phyloP scores from a whole-genome alignment of 2,797 vertebrate species.

The Coreius guichenoti region DNA sequence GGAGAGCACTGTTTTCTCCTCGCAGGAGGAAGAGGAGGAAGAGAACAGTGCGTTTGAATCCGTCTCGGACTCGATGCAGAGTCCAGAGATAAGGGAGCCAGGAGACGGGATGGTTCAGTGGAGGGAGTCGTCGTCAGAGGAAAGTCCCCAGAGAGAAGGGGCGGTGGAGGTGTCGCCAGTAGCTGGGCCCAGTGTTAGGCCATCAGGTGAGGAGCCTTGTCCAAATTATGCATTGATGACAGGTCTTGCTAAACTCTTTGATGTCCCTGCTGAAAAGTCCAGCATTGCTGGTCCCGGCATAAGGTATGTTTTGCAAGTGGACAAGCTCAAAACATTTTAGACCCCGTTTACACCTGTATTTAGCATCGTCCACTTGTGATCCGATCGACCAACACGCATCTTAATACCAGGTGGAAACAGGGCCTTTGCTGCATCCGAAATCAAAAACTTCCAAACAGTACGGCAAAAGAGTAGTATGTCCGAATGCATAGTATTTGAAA shows the following conservation, averaged over 20 bases:
- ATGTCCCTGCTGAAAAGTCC: neutral
- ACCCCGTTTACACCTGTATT: no score
- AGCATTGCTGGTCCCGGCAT: no score
- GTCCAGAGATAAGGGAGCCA: slow-evolving; percentile 81
- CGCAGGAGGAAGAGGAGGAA: slow-evolving; percentile 90
- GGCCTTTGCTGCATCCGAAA: no score
- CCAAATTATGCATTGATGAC: neutral
- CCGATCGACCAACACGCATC: no score
- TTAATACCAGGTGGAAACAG: no score
- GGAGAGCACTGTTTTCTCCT: slow-evolving; percentile 96
- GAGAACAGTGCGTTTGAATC: slow-evolving; percentile 96
- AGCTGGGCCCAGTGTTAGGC: slow-evolving; percentile 84
- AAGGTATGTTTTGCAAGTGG: neutral
- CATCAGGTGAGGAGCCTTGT: slow-evolving; percentile 83
- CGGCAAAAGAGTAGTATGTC: no score
- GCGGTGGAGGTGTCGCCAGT: slow-evolving; percentile 80
- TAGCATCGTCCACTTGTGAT: no score
- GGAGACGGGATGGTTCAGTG: slow-evolving; percentile 74
- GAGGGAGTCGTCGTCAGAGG: slow-evolving; percentile 78
- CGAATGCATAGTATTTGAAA: no score
- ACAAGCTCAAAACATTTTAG: no score
- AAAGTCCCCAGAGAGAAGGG: slow-evolving; percentile 69
- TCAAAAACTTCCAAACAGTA: no score
- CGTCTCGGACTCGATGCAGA: slow-evolving; percentile 80
- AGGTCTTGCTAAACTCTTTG: neutral